These are phyloP conservation scores for Clamator glandarius DNA, from an alignment of 2,797 vertebrate species.

Conservation along the genomic window DNA sequence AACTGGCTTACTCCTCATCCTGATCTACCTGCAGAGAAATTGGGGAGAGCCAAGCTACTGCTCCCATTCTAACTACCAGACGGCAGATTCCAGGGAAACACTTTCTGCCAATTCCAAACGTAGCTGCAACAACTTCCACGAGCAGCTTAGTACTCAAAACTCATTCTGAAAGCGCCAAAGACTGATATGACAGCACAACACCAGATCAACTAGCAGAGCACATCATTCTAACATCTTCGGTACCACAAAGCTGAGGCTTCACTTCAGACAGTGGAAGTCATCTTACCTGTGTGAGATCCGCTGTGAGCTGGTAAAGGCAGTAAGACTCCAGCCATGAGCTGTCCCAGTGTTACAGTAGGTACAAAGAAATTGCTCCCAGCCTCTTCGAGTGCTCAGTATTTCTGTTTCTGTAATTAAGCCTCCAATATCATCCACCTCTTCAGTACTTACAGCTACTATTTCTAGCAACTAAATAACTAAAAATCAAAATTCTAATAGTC, in stretches of 20 bases:
- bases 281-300: background rate
- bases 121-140: background rate
- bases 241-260: background rate
- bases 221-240: background rate
- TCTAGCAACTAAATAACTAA: background rate
- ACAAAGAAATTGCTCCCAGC: background rate
- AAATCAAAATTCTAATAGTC: background rate
- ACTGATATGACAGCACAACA: background rate
- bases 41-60: background rate
- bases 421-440: background rate
- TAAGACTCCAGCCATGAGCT: background rate
- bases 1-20: background rate
- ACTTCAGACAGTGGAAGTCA: background rate
- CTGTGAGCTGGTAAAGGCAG: background rate
- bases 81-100: background rate
- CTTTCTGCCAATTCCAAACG: background rate
- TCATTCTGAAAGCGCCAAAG: background rate
- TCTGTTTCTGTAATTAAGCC: background rate
- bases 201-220: background rate
- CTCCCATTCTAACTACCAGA: background rate
- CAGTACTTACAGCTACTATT: background rate
- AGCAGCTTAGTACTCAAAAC: background rate
- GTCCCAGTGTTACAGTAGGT: background rate
- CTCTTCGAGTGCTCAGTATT: background rate
- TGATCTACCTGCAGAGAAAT: background rate